Base-by-base conservation (phyloP, 2,113 vertebrate genomes). In the Andinoacara biseriatus region DNA sequence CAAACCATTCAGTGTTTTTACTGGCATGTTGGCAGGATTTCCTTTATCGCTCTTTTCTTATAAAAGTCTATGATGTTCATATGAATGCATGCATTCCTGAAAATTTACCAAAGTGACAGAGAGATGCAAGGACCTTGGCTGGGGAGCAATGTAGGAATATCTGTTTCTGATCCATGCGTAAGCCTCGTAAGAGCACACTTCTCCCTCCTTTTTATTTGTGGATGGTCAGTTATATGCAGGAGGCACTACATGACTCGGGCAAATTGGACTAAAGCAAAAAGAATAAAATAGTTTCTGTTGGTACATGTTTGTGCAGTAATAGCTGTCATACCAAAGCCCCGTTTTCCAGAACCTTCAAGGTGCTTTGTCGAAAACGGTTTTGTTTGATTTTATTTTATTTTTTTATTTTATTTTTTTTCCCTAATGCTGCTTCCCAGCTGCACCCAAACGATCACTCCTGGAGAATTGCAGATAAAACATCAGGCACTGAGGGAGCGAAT, bases 1-100 rank as follows among this genome's bases (percentile, higher is more conserved):
- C 83, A 77, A 74, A 84, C 74, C 63, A 67, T 80, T 91, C 29
- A 54, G 46, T 87, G 84, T 91, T 93, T 92, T 87, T 92, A 89
- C 69, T 14, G 86, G 93, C 92, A 94, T 93, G 93, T 94, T 87
- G 86, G 75, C 88, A 84, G 91, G 62, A 80, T 85, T 86, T 85
- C 24, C 77, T 86, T 81, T 52, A 22, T 83, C 14, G 76, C 72
- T 74, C 22, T 86, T 78, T 86, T 69, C 79, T 60, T 74, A 58
- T 72, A 69, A 74, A 63, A 40, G 56, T 84, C 81, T 92, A 84
- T 83, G 80, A 87, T 89, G 80, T 74, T 92, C 78, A 91, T 86
- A 82, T 91, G 90, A 92, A 94, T 90, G 93, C 93, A 95, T 94
- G 93, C 91, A 90, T 93, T 94, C 92, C 90, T 92, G 81, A 88